Base-by-base conservation (phyloP, 2,797 vertebrate species). In the Setipinna tenuifilis region DNA sequence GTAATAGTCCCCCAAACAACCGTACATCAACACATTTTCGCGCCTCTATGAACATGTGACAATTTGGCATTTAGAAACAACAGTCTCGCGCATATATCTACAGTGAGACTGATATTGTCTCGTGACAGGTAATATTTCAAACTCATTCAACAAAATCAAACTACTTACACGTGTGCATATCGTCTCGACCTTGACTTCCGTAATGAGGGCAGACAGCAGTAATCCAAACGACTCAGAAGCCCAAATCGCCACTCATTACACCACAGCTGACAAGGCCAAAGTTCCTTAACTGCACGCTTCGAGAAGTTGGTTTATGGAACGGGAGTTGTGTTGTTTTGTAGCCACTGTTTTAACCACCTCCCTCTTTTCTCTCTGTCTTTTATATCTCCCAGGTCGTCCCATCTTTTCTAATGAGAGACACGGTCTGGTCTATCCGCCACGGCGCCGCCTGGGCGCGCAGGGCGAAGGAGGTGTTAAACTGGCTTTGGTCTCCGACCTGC, bases 401-500 rank as follows among this genome's bases (percentile, higher is more conserved):
- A 86, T 91, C 87, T 90, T 90, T 88, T 87, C 89, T 89, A 92
- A 88, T 92, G 91, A 85, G 90, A 90, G 90, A 87, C 89, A 83
- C 86, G 85, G 85, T 89, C 89, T 90, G 85, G 84, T 89, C 89
- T 90, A 93, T 94, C 94, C 90, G 91, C 89, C 88, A 86, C 86
- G 95, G 95, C 95, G 95, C 95, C 94, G 91, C 90, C 89, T 81
- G 89, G 92, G 91, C 93, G 92, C 90, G 68, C 78, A 86, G 91
- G 93, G 91, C 48, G 82, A 88, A 89, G 92, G 91, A 94, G 93
- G 94, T 94, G 94, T 95, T 93, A 93, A 88, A 90, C 88, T 89
- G 88, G 91, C 94, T 96, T 96, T 95, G 94, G 94, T 95, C 94
- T 94, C 89, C 86, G 87, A 90, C 89, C 87, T 86, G 92, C 92